Evolutionary conservation across 2,888 invertebrate species (phyloP).

Genomic region (Chorisops tibialis): DNA sequence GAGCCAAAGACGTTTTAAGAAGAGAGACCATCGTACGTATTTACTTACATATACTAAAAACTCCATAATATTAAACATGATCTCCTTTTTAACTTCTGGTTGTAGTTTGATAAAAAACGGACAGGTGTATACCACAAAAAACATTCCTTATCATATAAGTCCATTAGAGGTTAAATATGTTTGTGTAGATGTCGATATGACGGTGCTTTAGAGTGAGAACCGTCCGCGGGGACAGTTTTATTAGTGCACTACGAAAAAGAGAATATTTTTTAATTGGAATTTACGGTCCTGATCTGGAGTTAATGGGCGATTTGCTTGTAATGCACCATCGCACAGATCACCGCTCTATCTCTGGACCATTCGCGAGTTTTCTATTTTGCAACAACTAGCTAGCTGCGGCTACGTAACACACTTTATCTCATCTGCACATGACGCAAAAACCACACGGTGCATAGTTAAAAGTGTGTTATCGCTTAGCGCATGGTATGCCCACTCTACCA

Average conservation of each 20-base stretch:
- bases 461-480: too few relatives aligned
- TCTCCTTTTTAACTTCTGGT: constrained; percentile 39
- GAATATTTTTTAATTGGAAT: constrained; percentile 23
- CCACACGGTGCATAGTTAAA: too few relatives aligned
- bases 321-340: too few relatives aligned
- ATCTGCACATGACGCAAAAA: too few relatives aligned
- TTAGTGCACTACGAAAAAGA: not conserved
- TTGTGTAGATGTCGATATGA: constrained; percentile 14
- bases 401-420: too few relatives aligned
- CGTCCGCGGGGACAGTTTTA: constrained; percentile 8
- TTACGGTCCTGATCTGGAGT: not conserved
- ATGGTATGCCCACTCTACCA: too few relatives aligned
- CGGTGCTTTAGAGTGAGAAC: constrained; percentile 5
- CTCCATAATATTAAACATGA: constrained; percentile 32
- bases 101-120: constrained; percentile 37
- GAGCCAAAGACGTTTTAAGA: not conserved
- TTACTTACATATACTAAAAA: not conserved
- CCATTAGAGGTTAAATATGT: constrained; percentile 39
- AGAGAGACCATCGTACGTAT: not conserved
- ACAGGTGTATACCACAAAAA: constrained; percentile 34
- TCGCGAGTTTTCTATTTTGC: too few relatives aligned
- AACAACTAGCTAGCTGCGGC: too few relatives aligned
- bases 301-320: too few relatives aligned
- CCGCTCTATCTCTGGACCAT: too few relatives aligned
- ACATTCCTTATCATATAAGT: constrained; percentile 37